These are phyloP conservation scores for Trissoscelio sp. DNA, from an alignment of 2,888 invertebrate species.

Conservation along the genomic window DNA sequence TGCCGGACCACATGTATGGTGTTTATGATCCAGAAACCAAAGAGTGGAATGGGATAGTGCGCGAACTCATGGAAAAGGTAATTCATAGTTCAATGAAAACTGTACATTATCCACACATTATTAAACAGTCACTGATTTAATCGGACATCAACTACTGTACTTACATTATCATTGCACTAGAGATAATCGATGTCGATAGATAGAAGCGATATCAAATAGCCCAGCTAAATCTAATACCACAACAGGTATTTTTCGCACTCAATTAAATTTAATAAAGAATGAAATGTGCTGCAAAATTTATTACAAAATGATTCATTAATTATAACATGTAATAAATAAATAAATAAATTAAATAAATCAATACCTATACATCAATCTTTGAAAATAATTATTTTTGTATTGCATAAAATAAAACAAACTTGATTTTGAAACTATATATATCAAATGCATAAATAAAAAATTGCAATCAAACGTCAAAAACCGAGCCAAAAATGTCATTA, in stretches of 20 bases:
- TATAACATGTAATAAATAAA: too few species aligned
- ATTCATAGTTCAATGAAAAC: constrained; percentile 73
- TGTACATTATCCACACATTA: constrained; percentile 48
- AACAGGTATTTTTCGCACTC: not conserved
- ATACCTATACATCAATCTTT: too few species aligned
- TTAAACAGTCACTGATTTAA: constrained; percentile 55
- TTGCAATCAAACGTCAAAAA: not conserved
- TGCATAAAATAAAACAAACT: too few species aligned
- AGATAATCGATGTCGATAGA: constrained; percentile 43
- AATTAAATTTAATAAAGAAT: not conserved
- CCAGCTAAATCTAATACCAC: not conserved
- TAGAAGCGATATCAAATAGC: constrained; percentile 8
- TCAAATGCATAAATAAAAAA: constrained; percentile 1
- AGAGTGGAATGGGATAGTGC: constrained; percentile 95
- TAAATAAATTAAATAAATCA: too few species aligned
- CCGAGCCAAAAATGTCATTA: too few species aligned
- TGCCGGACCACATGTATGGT: constrained; percentile 95
- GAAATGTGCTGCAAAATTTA: too few species aligned
- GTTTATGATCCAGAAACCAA: constrained; percentile 94
- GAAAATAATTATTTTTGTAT: too few species aligned
- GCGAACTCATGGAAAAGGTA: constrained; percentile 94
- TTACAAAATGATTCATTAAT: too few species aligned
- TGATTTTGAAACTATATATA: too few species aligned
- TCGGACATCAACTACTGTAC: constrained; percentile 39
- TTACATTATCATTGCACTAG: constrained; percentile 40